Evolutionary conservation across 2,113 vertebrate species (phyloP), one percentile per base, ranked within the genome.

Genomic region (Cyanoramphus novaezelandiae): DNA sequence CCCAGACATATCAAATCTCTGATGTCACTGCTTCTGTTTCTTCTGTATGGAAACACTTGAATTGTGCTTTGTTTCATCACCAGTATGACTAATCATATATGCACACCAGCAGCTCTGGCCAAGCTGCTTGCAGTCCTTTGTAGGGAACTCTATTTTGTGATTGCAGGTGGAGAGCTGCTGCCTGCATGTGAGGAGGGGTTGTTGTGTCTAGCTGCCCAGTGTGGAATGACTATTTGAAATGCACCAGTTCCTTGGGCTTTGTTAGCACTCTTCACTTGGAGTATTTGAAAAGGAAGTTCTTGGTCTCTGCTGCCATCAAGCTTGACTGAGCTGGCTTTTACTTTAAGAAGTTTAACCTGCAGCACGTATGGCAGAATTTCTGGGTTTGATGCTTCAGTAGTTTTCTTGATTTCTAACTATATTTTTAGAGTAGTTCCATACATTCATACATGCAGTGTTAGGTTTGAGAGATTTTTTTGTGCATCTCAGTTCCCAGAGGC

Each of bases 21-120:
- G 53, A 68, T 88, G 93, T 85, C 67, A 71, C 68, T 86, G 67
- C 57, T 92, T 65, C 9, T 86, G 49, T 89, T 93, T 94, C 60
- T 87, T 41, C 35, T 53, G 18, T 37, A n/a, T 52, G 64, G 68
- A 79, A 95, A 59, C 75, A 69, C 16, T n/a, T 67, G 69, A 59
- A 41, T 52, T 92, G 67, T 59, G 33, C 52, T 88, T 70, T 90
- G 53, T 82, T 86, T 81, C 55, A 11, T 28, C 4, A 1, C 72
- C 25, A 2, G 0, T 60, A 29, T 57, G 60, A 63, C 41, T 59
- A 18, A 92, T 63, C 62, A 41, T 1, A 0, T 2, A 33, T 31
- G 69, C 31, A 46, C 41, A 3, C 17, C 2, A 57, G 41, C 8
- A 13, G 21, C 5, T 82, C 63, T 62, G 57, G 47, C 49, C 50